Evolutionary conservation across 2,113 vertebrate species (phyloP).

Genomic region (Anas platyrhynchos): DNA sequence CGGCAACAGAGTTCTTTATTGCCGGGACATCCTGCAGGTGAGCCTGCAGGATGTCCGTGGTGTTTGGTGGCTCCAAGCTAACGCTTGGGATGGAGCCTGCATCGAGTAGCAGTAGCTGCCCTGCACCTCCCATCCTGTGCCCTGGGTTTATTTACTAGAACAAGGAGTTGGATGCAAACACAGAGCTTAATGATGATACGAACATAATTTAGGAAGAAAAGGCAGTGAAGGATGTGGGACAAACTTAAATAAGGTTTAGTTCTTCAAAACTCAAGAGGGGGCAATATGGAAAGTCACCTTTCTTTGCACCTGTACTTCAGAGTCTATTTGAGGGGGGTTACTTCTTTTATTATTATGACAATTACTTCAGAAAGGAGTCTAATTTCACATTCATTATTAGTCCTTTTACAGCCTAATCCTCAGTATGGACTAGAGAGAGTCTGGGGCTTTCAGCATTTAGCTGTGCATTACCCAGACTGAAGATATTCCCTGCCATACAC

Average conservation of each 20-base stretch:
- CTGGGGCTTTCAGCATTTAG: neutral
- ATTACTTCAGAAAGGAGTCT: constrained; percentile 4
- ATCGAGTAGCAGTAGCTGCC: too few species aligned
- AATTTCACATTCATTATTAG: neutral
- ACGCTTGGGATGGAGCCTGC: too few species aligned
- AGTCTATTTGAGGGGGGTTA: neutral
- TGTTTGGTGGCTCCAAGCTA: too few species aligned
- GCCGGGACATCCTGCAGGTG: too few species aligned
- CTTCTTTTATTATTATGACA: neutral
- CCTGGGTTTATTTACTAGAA: neutral
- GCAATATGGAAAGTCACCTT: neutral
- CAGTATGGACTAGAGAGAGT: neutral
- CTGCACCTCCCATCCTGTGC: too few species aligned
- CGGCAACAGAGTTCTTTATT: too few species aligned
- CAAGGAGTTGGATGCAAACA: neutral
- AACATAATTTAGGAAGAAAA: neutral
- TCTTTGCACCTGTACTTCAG: neutral
- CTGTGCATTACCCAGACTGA: neutral
- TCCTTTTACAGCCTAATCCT: neutral
- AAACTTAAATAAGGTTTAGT: neutral
- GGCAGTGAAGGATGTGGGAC: neutral
- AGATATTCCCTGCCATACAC: neutral
- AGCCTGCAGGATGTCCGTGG: too few species aligned
- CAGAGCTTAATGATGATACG: neutral
- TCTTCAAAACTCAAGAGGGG: neutral